Base-by-base conservation (phyloP, 2,888 invertebrate species). In the Caenorhabditis sp. region DNA sequence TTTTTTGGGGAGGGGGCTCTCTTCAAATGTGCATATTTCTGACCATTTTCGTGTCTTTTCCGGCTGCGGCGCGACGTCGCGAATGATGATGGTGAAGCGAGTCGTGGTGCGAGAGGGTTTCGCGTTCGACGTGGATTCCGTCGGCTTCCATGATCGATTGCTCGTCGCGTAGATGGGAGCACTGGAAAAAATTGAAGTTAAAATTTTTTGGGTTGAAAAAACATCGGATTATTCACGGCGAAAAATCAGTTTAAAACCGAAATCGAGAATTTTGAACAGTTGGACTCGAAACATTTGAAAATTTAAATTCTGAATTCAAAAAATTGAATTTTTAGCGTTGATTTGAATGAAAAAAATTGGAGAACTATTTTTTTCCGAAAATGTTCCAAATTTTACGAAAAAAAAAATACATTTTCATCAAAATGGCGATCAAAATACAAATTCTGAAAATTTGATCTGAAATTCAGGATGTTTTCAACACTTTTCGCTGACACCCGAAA, bases 121-220 rank as follows among this genome's bases (percentile, higher is more conserved):
- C 74, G 5, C 66, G 49, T 59, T 70, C 75, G 7, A 75, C 66
- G 38, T 67, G 69, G 10, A 70, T 65, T 43, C 80, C 82, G 31
- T 78, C 78, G 17, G 78, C 76, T 36, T 76, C 76, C 23, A 82
- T 65, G 0, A 82, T 75, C 12, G 80, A 81, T 58, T 82, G 77
- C 50, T 82, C 82, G 56, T 82, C 80, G 12, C 77, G 72, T 5
- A 82, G 64, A 43, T 69, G 63, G 25, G 61, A 59, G 27, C 76
- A 65, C 79, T 79, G 63, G 59, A 76, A n/a, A n/a, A 62, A 38
- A 10, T 74, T 59, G 25, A 7, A 56, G 20, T 20, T 43, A 43
- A 43, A 43, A 7, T 12, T 43, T 31, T 31, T 10, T 31, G 31
- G 31, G 31, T 31, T 49, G n/a, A 25, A 27, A 52, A 53, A 50